These are phyloP conservation scores for Poeciliopsis presidionis DNA, from an alignment of 2,797 vertebrate genomes.

Conservation along the genomic window DNA sequence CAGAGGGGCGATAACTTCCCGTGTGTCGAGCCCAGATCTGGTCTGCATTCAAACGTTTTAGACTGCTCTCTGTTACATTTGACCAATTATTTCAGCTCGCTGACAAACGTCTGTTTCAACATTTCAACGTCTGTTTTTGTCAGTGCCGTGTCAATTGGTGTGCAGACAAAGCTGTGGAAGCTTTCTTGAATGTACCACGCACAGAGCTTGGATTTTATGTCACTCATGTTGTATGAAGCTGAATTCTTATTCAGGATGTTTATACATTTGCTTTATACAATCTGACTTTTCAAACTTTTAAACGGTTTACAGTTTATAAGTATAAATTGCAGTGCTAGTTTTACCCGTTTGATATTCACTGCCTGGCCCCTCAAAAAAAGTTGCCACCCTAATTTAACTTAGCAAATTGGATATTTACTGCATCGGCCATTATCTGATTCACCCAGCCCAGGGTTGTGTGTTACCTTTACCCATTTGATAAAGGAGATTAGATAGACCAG, in stretches of 20 bases:
- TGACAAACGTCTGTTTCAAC: background rate
- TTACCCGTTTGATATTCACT: background rate
- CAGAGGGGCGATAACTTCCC: no score
- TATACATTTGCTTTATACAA: background rate
- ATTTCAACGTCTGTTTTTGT: background rate
- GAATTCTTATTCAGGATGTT: background rate
- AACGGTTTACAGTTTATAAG: background rate
- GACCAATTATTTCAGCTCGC: background rate
- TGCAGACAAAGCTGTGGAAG: background rate
- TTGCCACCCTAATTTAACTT: background rate
- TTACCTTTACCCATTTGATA: no score
- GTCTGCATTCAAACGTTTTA: background rate
- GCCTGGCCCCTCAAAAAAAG: background rate
- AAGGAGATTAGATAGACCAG: no score
- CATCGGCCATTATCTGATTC: no score
- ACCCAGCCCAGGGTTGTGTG: no score
- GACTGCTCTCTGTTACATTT: background rate
- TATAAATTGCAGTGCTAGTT: background rate
- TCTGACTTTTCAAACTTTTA: background rate
- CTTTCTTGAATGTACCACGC: background rate
- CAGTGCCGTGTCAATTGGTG: background rate
- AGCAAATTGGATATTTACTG: background rate
- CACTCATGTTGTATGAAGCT: background rate
- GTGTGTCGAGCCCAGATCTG: background rate
- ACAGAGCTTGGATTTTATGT: background rate